Conservation (phyloP, 2,113 vertebrate genomes). For the Orcinus orca region DNA sequence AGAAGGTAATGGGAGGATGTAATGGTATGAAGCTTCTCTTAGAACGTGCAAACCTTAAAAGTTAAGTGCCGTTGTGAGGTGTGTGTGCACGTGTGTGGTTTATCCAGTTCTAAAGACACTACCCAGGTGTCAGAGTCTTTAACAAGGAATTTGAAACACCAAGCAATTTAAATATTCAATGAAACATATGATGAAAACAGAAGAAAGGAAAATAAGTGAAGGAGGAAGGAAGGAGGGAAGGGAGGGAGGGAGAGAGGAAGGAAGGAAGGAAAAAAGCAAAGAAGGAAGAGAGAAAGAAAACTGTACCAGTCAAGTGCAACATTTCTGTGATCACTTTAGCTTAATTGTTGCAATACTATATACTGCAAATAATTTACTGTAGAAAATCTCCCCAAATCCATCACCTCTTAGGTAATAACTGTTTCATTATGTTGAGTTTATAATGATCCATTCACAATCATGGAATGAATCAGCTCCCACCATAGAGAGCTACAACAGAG, state of each 20-base stretch:
- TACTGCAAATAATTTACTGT: constrained; percentile 52
- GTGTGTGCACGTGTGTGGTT: neutral
- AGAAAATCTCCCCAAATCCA: constrained; percentile 67
- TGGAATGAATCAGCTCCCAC: constrained; percentile 53
- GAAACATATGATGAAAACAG: neutral
- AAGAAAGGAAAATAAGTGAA: neutral
- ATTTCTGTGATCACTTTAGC: constrained; percentile 61
- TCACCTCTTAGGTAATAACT: constrained; percentile 80
- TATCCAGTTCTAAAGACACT: neutral
- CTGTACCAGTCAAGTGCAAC: neutral
- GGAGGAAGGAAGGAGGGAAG: neutral
- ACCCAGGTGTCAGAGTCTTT: neutral
- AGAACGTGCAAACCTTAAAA: neutral
- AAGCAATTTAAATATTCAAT: neutral
- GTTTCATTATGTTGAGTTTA: constrained; percentile 76
- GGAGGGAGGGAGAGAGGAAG: too few species aligned
- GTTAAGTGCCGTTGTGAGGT: neutral
- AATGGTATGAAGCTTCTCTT: neutral
- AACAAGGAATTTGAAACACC: neutral
- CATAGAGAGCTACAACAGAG: neutral
- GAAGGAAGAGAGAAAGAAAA: neutral
- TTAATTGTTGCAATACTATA: constrained; percentile 25
- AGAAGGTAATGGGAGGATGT: neutral
- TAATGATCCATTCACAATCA: constrained; percentile 71
- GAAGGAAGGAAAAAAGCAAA: neutral